Percentiles rank a stretch among this genome's conserved stretches.
Conservation (phyloP, 2,113 vertebrate species). For the Heptranchias perlo region DNA sequence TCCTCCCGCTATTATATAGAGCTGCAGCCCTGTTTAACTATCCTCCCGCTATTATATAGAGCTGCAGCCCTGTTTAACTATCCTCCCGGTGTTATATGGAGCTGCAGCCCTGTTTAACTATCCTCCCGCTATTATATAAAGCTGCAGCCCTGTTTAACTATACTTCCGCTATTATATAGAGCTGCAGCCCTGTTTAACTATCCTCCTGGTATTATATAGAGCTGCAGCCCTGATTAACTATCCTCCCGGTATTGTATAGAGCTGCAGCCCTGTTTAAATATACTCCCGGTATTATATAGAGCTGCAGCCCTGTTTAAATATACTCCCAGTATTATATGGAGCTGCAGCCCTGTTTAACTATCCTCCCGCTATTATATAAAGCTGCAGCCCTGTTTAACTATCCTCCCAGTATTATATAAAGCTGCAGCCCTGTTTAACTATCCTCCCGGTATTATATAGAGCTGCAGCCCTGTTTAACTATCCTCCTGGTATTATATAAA, state of each 20-base stretch:
- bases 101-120: neutral
- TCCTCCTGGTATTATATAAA: neutral
- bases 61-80: neutral
- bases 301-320: neutral
- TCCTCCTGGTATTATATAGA: neutral
- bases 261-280: neutral
- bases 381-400: neutral
- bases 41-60: no score
- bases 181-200: neutral
- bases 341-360: neutral
- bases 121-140: neutral
- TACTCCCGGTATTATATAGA: no score
- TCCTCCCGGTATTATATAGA: no score
- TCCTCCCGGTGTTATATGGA: no score
- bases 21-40: neutral
- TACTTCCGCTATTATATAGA: no score
- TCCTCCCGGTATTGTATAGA: no score
- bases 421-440: neutral
- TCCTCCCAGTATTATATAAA: neutral
- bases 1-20: no score
- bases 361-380: neutral
- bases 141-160: neutral
- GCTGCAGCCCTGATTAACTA: neutral
- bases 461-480: neutral
- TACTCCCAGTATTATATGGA: no score